Conservation (phyloP, 2,888 invertebrate species). For the Leptothorax acervorum region DNA sequence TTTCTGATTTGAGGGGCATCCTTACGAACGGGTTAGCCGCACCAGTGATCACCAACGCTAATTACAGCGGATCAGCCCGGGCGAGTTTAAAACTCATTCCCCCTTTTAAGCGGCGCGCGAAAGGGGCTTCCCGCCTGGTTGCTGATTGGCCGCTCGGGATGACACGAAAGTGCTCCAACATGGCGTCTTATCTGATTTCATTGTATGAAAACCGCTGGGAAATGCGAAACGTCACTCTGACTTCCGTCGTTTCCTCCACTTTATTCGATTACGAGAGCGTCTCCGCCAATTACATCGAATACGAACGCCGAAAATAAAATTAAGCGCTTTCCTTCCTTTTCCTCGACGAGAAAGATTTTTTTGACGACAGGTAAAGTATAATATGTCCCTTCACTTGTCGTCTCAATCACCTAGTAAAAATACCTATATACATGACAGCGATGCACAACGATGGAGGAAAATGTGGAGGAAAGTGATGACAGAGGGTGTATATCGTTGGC, state of each 20-base stretch:
- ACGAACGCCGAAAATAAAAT: not conserved
- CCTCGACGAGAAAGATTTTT: not conserved
- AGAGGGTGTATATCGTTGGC: slow-evolving; percentile 73
- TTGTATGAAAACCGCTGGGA: slow-evolving; percentile 60
- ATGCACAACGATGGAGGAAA: slow-evolving; percentile 31
- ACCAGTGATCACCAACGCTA: slow-evolving; percentile 84
- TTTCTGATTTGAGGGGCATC: slow-evolving; percentile 84
- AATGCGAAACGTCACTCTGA: slow-evolving; percentile 70
- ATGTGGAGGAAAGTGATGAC: slow-evolving; percentile 53
- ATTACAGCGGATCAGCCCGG: slow-evolving; percentile 84
- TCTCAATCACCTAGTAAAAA: not conserved
- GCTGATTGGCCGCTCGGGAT: slow-evolving; percentile 83
- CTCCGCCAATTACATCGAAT: slow-evolving; percentile 10
- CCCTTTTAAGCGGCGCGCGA: slow-evolving; percentile 80
- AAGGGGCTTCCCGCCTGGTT: slow-evolving; percentile 82
- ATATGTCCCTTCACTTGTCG: slow-evolving; percentile 13
- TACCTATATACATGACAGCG: slow-evolving; percentile 26
- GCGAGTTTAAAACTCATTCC: slow-evolving; percentile 84
- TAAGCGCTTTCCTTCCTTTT: not conserved
- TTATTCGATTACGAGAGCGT: slow-evolving; percentile 65
- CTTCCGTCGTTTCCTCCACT: slow-evolving; percentile 66
- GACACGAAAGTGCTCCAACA: slow-evolving; percentile 85
- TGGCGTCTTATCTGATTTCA: slow-evolving; percentile 85
- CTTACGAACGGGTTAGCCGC: slow-evolving; percentile 84
- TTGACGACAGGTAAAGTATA: slow-evolving; percentile 13